Conservation (phyloP, 2,113 vertebrate species). For the Phodopus roborovskii region DNA sequence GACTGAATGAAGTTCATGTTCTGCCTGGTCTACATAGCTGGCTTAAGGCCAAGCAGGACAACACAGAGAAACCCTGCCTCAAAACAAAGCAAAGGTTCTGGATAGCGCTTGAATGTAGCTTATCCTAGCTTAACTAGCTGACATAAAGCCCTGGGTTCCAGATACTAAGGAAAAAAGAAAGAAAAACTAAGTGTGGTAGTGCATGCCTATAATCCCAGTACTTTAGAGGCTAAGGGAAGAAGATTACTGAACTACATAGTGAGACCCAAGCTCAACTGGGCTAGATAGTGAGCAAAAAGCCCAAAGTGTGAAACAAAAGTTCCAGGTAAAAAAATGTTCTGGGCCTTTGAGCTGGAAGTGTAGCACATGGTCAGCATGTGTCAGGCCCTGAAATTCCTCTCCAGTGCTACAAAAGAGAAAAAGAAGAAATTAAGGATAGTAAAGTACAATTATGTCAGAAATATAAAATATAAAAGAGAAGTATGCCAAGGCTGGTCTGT, state of each 20-base stretch:
- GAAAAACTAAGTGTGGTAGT: background rate
- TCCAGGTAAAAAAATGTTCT: background rate
- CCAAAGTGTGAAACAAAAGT: background rate
- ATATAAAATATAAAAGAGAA: background rate
- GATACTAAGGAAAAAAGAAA: background rate
- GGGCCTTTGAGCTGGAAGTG: background rate
- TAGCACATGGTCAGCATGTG: background rate
- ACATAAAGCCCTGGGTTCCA: background rate
- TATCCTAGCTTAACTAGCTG: background rate
- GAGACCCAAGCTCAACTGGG: background rate
- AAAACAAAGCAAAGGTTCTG: background rate
- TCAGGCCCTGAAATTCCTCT: background rate
- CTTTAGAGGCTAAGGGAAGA: background rate
- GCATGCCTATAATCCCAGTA: background rate
- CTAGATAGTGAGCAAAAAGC: background rate
- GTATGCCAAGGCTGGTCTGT: background rate
- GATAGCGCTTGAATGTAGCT: background rate
- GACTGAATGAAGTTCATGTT: background rate
- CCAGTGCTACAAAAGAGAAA: background rate
- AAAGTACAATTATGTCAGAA: background rate
- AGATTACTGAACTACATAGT: background rate
- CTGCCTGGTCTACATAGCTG: background rate
- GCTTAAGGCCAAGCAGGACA: background rate
- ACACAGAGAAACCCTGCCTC: background rate
- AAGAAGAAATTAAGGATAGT: background rate